Evolutionary conservation across 2,888 invertebrate species (phyloP).

Genomic region (Buathra laborator): DNA sequence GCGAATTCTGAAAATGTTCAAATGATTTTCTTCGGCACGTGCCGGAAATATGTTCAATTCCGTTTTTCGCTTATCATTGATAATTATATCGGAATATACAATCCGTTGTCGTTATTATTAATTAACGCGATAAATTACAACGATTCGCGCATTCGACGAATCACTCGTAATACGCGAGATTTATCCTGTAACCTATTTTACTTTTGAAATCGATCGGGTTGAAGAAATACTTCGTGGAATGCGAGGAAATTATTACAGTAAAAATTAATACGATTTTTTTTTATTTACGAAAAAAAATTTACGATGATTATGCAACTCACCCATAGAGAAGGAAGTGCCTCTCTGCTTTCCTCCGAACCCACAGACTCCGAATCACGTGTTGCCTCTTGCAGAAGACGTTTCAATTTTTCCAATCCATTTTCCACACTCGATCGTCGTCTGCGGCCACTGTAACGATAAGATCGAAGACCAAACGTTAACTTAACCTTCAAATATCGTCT

Average conservation of each 20-base stretch:
- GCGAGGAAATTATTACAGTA: background rate
- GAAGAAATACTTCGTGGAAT: slow-evolving; percentile 11
- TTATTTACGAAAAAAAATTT: background rate
- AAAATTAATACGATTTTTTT: background rate
- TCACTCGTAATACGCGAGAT: background rate
- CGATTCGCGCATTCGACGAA: background rate
- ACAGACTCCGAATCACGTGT: slow-evolving; percentile 70
- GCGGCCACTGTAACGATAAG: slow-evolving; percentile 79
- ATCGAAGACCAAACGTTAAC: slow-evolving; percentile 30
- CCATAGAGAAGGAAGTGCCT: slow-evolving; percentile 64
- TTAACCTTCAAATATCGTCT: background rate
- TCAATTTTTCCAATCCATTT: slow-evolving; percentile 70
- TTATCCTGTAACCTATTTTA: background rate
- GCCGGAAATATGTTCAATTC: slow-evolving; percentile 45
- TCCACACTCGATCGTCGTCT: slow-evolving; percentile 79
- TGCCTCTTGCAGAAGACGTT: slow-evolving; percentile 71
- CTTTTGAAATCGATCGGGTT: background rate
- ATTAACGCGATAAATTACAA: slow-evolving; percentile 30
- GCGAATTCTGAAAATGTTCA: background rate
- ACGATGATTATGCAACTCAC: slow-evolving; percentile 59
- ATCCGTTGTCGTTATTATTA: background rate
- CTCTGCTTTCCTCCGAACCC: slow-evolving; percentile 69
- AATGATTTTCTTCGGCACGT: slow-evolving; percentile 32
- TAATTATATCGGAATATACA: slow-evolving; percentile 12
- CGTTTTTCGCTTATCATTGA: background rate